Conservation (phyloP, 2,797 vertebrate species). For the Pseudocheirus occidentalis region DNA sequence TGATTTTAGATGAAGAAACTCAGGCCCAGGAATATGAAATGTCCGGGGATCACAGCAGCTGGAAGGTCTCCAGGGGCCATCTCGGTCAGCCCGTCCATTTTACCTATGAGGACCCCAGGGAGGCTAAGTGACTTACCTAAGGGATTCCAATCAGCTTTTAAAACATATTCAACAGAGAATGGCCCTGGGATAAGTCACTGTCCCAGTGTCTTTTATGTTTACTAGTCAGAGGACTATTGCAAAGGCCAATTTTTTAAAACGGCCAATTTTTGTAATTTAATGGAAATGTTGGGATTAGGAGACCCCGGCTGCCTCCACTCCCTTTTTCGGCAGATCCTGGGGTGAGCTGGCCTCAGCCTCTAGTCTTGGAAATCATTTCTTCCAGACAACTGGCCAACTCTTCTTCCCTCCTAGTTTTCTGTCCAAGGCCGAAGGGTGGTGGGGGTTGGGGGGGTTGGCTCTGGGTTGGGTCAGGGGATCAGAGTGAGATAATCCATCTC, state of each 20-base stretch:
- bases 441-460: background rate
- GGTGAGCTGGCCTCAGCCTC: background rate
- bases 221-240: background rate
- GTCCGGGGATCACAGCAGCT: too few species aligned
- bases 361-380: background rate
- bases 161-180: background rate
- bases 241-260: background rate
- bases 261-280: background rate
- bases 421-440: background rate
- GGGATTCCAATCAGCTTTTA: background rate
- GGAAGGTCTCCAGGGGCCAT: too few species aligned
- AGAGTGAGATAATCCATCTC: slow-evolving; percentile 29
- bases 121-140: background rate
- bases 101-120: background rate
- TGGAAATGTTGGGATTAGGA: background rate
- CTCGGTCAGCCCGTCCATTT: background rate
- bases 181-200: background rate
- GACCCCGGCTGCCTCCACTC: background rate
- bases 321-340: background rate
- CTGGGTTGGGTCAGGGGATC: background rate
- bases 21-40: too few species aligned
- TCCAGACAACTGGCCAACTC: background rate
- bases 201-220: background rate
- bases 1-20: background rate
- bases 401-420: background rate